These are phyloP conservation scores for Phocides pigmalion DNA, from an alignment of 1,140 invertebrate species.

Conservation along the genomic window DNA sequence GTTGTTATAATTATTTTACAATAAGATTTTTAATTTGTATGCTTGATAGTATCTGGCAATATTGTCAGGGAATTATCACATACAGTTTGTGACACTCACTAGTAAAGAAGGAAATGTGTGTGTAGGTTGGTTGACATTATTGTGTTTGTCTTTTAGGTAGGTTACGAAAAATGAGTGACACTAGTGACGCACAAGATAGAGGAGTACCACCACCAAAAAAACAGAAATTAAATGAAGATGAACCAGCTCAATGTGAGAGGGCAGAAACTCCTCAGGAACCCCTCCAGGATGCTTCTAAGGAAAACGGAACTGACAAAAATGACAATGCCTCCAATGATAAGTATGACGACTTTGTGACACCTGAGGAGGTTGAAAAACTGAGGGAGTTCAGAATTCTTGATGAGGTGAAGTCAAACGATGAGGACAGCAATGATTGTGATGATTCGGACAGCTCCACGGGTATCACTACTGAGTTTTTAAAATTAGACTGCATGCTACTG, in stretches of 20 bases:
- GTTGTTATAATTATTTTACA: no score
- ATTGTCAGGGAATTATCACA: no score
- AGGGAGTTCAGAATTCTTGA: slow-evolving; percentile 90
- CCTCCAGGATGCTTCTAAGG: not conserved
- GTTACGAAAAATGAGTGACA: slow-evolving; percentile 55
- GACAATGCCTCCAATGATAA: slow-evolving; percentile 46
- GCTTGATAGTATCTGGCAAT: no score
- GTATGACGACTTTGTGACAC: slow-evolving; percentile 57
- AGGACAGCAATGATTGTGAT: slow-evolving; percentile 83
- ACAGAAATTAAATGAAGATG: slow-evolving; percentile 40
- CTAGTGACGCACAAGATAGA: slow-evolving; percentile 15
- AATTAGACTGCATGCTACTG: slow-evolving; percentile 1
- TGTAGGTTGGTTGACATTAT: not conserved
- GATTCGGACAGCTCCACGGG: slow-evolving; percentile 70
- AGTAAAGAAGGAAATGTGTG: not conserved
- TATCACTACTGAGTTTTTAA: no score
- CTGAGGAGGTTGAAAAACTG: slow-evolving; percentile 66
- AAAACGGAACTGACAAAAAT: slow-evolving; percentile 35
- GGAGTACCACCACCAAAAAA: slow-evolving; percentile 46
- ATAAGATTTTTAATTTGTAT: no score
- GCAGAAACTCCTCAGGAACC: not conserved
- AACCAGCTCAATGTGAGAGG: not conserved
- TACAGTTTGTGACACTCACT: no score
- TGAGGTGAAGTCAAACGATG: slow-evolving; percentile 86
- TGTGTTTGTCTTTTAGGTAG: slow-evolving; percentile 47